Percentiles rank a stretch among this genome's conserved stretches.
Evolutionary conservation across 1,140 invertebrate genomes (phyloP).

Genomic region (Aphelenchoides fujianensis): DNA sequence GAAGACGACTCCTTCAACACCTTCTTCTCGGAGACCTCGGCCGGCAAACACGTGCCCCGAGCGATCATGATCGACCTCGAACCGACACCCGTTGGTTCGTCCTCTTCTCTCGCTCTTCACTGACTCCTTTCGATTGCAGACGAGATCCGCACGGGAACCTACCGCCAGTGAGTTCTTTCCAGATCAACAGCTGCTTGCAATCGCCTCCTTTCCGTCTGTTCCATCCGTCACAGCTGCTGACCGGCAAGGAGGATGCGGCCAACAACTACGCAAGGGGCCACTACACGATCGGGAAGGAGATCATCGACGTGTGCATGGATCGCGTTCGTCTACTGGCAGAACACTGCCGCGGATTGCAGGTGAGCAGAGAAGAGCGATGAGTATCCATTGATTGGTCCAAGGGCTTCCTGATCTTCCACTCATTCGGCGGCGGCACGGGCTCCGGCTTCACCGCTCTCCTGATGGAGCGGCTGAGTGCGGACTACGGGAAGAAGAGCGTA

Average conservation of each 20-base stretch:
- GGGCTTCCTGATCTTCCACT: constrained; percentile 83
- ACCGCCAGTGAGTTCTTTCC: constrained; percentile 62
- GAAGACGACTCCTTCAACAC: constrained; percentile 76
- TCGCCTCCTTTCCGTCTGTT: constrained; percentile 39
- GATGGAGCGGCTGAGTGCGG: constrained; percentile 80
- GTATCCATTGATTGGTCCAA: constrained; percentile 66
- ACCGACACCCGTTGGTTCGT: constrained; percentile 79
- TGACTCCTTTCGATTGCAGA: too few species aligned
- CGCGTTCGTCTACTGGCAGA: too few species aligned
- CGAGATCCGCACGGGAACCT: constrained; percentile 78
- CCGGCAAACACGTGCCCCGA: constrained; percentile 79
- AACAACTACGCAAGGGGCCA: constrained; percentile 68
- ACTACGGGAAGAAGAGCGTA: constrained; percentile 76
- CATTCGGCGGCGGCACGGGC: constrained; percentile 84
- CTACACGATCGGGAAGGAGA: constrained; percentile 68
- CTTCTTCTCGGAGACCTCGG: constrained; percentile 82
- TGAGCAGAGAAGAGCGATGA: not conserved
- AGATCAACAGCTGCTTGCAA: not conserved
- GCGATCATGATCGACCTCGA: constrained; percentile 81
- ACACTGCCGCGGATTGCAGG: constrained; percentile 75
- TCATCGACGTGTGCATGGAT: constrained; percentile 63
- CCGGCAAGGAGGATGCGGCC: constrained; percentile 73
- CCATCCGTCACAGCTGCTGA: constrained; percentile 62
- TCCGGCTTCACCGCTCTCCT: constrained; percentile 81
- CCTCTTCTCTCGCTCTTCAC: too few species aligned